Conservation (phyloP, 2,888 invertebrate species). For the Chloroclysta siterata region DNA sequence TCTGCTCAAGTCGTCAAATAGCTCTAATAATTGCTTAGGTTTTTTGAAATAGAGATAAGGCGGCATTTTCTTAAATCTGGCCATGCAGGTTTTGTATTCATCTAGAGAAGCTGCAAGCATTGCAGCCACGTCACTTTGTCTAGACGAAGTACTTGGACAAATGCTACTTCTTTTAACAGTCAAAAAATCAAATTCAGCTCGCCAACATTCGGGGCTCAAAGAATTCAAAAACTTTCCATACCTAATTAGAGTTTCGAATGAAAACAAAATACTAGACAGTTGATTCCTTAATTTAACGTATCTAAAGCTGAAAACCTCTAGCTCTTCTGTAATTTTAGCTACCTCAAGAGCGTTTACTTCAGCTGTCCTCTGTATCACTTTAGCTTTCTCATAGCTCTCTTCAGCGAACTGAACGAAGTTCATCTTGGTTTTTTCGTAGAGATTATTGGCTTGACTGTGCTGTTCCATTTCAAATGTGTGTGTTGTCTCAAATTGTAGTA, state of each 20-base stretch:
- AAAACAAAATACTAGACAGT: conserved; percentile 39
- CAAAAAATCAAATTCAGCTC: conserved; percentile 29
- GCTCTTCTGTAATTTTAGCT: conserved; percentile 36
- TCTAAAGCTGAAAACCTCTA: conserved; percentile 44
- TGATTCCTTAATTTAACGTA: conserved; percentile 48
- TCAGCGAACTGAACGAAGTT: conserved; percentile 47
- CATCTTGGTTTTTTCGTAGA: conserved; percentile 34
- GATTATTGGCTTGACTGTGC: conserved; percentile 36
- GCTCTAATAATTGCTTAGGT: conserved; percentile 43
- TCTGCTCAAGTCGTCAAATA: conserved; percentile 42
- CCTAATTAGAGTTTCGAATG: conserved; percentile 44
- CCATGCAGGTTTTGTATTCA: conserved; percentile 30
- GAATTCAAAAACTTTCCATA: conserved; percentile 50
- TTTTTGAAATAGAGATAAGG: conserved; percentile 44
- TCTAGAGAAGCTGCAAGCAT: conserved; percentile 27
- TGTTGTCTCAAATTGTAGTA: conserved; percentile 44
- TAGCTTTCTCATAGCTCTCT: conserved; percentile 45
- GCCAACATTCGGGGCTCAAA: conserved; percentile 47
- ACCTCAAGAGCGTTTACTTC: conserved; percentile 36
- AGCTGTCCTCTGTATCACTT: conserved; percentile 40
- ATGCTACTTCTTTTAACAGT: conserved; percentile 10
- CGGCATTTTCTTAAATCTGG: conserved; percentile 23
- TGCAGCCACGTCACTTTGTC: conserved; percentile 6
- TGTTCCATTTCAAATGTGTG: conserved; percentile 38
- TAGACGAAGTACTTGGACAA: not conserved